phyloP scores from a whole-genome alignment of 2,113 vertebrate species.

The Rhinolophus ferrumequinum region DNA sequence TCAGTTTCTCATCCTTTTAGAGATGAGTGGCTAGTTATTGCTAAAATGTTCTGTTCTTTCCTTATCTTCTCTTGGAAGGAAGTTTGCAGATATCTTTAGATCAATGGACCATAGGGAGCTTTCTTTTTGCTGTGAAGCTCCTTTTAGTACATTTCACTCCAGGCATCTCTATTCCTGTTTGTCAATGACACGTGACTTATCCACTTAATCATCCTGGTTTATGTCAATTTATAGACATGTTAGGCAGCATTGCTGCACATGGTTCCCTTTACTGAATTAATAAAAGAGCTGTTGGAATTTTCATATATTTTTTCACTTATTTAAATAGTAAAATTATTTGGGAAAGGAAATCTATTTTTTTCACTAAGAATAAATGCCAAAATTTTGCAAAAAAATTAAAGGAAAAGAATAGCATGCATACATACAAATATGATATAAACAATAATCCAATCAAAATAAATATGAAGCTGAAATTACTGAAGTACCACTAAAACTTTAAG shows the following conservation, averaged over 20 bases:
- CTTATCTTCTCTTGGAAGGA: not conserved
- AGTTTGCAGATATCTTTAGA: not conserved
- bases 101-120: not conserved
- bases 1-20: not conserved
- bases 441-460: not conserved
- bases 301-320: not conserved
- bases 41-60: not conserved
- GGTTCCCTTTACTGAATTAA: not conserved
- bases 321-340: constrained; percentile 5
- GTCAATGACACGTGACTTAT: not conserved
- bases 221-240: not conserved
- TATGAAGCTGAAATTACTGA: not conserved
- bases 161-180: not conserved
- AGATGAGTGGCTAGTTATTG: not conserved
- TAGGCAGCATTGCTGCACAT: not conserved
- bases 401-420: not conserved
- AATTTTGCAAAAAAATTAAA: not conserved
- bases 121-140: not conserved
- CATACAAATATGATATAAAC: not conserved
- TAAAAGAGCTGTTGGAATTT: not conserved
- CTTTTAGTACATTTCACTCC: not conserved
- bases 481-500: not conserved
- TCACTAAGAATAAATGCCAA: not conserved
- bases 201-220: constrained; percentile 33
- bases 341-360: not conserved